These are phyloP conservation scores for Mesorhabditis sp. DNA, from an alignment of 2,888 invertebrate genomes.

Conservation along the genomic window DNA sequence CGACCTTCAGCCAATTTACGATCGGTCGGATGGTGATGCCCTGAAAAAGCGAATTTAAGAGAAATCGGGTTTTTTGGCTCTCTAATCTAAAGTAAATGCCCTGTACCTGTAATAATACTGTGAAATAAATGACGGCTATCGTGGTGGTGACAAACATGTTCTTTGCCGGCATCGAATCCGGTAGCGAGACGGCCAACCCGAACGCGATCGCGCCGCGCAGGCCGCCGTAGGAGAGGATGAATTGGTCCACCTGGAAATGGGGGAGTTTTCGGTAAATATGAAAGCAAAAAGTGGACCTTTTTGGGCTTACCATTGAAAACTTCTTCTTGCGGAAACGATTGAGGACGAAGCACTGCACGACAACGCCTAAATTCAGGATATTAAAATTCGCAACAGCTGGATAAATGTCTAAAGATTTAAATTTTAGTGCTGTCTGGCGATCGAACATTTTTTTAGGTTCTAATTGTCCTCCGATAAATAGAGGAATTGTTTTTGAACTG, in stretches of 20 bases:
- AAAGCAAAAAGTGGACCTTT: too few species aligned
- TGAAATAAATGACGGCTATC: conserved; percentile 96
- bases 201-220: conserved; percentile 94
- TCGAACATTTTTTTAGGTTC: too few species aligned
- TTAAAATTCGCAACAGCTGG: too few species aligned
- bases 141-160: conserved; percentile 86
- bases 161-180: conserved; percentile 77
- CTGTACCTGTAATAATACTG: conserved; percentile 86
- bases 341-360: conserved; percentile 81
- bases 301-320: conserved; percentile 29
- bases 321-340: conserved; percentile 74
- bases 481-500: too few species aligned
- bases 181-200: conserved; percentile 80
- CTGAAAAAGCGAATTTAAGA: conserved; percentile 59
- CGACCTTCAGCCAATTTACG: conserved; percentile 87
- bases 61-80: not conserved
- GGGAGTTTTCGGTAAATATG: too few species aligned
- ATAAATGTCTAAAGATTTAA: too few species aligned
- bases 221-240: conserved; percentile 95
- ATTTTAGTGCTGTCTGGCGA: too few species aligned
- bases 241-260: conserved; percentile 67
- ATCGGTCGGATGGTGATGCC: conserved; percentile 95
- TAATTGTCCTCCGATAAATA: too few species aligned
- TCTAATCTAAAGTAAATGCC: not conserved
- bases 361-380: conserved; percentile 71